Conservation (phyloP, 2,888 invertebrate species). For the Teleiodes luculella region DNA sequence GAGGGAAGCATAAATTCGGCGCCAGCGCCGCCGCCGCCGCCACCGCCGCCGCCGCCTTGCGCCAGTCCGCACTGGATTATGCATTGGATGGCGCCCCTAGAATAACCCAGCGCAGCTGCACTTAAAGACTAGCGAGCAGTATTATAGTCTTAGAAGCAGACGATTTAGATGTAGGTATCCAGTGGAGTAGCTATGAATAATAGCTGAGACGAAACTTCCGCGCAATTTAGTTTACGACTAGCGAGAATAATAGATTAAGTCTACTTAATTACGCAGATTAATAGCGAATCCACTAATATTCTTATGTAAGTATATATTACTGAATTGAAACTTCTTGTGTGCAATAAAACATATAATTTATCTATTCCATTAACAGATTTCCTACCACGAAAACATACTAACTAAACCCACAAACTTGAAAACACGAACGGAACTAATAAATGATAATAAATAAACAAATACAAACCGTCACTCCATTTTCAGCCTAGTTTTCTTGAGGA, state of each 20-base stretch:
- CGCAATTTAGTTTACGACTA: conserved; percentile 3
- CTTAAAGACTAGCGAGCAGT: conserved; percentile 7
- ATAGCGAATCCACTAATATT: too few species aligned
- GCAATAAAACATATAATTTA: too few species aligned
- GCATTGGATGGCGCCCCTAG: conserved; percentile 38
- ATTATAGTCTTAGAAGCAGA: neutral
- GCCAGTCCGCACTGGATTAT: conserved; percentile 46
- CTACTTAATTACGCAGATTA: conserved; percentile 1
- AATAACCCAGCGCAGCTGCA: conserved; percentile 11
- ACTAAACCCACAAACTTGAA: too few species aligned
- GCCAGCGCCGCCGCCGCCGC: conserved; percentile 35
- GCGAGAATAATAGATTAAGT: neutral
- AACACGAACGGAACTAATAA: too few species aligned
- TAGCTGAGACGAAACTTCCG: conserved; percentile 5
- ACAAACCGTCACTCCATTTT: too few species aligned
- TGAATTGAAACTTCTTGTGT: too few species aligned
- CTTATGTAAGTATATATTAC: too few species aligned
- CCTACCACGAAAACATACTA: too few species aligned
- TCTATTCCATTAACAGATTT: too few species aligned
- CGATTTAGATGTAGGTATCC: neutral
- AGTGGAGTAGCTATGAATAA: conserved; percentile 3
- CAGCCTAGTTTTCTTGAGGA: too few species aligned
- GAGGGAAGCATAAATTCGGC: conserved; percentile 41
- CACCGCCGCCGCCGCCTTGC: conserved; percentile 33
- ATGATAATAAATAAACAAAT: too few species aligned